Base-by-base conservation (phyloP, 92 coral and sea anemone species). In the Porites rus region DNA sequence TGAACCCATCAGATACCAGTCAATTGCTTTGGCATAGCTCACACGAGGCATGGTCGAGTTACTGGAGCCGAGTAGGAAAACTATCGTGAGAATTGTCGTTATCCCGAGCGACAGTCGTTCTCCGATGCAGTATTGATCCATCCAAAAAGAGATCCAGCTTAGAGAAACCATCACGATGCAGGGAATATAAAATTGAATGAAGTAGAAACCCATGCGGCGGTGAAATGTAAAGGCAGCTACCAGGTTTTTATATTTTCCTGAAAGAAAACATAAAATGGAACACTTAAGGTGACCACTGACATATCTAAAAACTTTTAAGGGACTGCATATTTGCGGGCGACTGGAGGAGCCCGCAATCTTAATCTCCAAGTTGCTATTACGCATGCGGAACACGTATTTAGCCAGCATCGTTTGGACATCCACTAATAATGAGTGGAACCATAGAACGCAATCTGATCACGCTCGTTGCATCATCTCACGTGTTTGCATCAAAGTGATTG, bases 21-120 rank as follows among this genome's bases (percentile, higher is more conserved):
- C 99, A 50, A 97, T 95, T 4, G 99, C 99, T 81, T 97, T 97
- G 59, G 99, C 99, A 86, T 97, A 97, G 81, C 98, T 95, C 79
- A 97, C 99, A 24, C 99, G 97, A 61, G 99, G 99, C 98, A 97
- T 95, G 68, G 99, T 91, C 71, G 99, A 88, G 90, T 97, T 97
- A 74, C 98, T 95, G 76, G 99, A 95, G 63, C 99, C 98, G 46
- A 97, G 98, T 72, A 97, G 86, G 78, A 97, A 97, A 50, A 97
- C 99, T 11, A 97, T 97, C 88, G 99, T 97, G 13, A 97, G 98
- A 60, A 97, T 94, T 16, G 99, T 97, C 58, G 99, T 97, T 59
- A 97, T 93, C 62, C 99, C 99, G 87, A 97, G 96, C 1, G 99
- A 95, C 51, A 97, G 92, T 84, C 98, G 93, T 75, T 97, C 99